Percentiles rank a stretch among this genome's conserved stretches.
Evolutionary conservation across 2,888 invertebrate genomes (phyloP).

Genomic region (Hecatera dysodea): DNA sequence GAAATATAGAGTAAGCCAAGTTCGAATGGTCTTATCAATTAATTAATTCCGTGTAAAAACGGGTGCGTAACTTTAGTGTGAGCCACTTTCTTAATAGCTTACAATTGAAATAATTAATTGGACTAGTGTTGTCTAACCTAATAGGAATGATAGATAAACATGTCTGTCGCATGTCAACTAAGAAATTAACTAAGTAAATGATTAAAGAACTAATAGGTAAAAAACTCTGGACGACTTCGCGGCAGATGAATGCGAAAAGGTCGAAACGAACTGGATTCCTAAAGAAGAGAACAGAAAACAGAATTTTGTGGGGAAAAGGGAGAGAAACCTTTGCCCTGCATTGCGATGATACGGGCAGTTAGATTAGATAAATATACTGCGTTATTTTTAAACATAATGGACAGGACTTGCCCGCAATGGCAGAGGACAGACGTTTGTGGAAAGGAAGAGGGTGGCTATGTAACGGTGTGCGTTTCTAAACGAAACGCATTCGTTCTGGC

Average conservation of each 20-base stretch:
- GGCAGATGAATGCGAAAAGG: neutral
- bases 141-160: neutral
- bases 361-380: neutral
- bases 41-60: slow-evolving; percentile 41
- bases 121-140: slow-evolving; percentile 3
- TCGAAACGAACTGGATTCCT: neutral
- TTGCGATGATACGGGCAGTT: neutral
- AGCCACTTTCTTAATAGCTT: slow-evolving; percentile 46
- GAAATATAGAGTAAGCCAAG: slow-evolving; percentile 59
- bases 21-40: slow-evolving; percentile 50
- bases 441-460: too few species aligned
- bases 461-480: too few species aligned
- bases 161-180: neutral
- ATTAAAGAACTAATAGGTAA: too few species aligned
- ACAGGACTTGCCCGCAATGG: too few species aligned
- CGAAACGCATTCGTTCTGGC: too few species aligned
- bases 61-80: slow-evolving; percentile 23
- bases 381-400: too few species aligned
- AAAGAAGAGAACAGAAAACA: neutral
- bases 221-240: too few species aligned
- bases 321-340: neutral
- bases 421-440: too few species aligned
- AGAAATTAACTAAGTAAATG: neutral
- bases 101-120: slow-evolving; percentile 46
- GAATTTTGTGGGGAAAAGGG: neutral